These are phyloP conservation scores for Irena cyanogastra DNA, from an alignment of 2,113 vertebrate genomes.

Conservation along the genomic window DNA sequence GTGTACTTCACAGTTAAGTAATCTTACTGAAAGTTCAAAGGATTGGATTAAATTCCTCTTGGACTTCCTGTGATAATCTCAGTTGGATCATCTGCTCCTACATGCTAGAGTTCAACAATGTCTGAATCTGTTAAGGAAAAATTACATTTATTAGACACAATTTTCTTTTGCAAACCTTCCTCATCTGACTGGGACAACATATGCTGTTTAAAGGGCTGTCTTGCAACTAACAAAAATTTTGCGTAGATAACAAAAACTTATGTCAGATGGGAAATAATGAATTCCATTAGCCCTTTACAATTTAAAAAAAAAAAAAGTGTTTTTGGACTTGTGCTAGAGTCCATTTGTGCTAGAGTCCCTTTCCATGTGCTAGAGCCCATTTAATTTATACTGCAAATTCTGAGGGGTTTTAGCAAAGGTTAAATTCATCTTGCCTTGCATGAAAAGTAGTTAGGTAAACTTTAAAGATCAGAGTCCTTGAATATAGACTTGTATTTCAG, in stretches of 20 bases:
- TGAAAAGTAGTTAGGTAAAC: background rate
- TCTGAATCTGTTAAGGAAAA: slow-evolving; percentile 33
- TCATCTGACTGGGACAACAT: background rate
- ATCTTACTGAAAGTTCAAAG: slow-evolving; percentile 41
- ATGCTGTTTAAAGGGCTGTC: background rate
- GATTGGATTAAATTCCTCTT: slow-evolving; percentile 41
- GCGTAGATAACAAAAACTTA: background rate
- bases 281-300: background rate
- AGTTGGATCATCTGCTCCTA: slow-evolving; percentile 47
- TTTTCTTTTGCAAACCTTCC: background rate
- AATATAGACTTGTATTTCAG: background rate
- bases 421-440: background rate
- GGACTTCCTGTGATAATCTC: slow-evolving; percentile 59
- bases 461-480: background rate
- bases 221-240: background rate
- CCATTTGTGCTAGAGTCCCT: background rate
- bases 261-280: background rate
- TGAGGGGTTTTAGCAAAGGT: background rate
- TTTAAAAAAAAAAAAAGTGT: background rate
- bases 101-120: slow-evolving; percentile 7
- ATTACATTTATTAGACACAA: slow-evolving; percentile 21
- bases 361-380: background rate
- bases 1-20: slow-evolving; percentile 23
- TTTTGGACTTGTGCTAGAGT: background rate
- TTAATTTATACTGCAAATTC: background rate